phyloP scores from a whole-genome alignment of 2,113 vertebrate genomes.

The Hippocampus comes region DNA sequence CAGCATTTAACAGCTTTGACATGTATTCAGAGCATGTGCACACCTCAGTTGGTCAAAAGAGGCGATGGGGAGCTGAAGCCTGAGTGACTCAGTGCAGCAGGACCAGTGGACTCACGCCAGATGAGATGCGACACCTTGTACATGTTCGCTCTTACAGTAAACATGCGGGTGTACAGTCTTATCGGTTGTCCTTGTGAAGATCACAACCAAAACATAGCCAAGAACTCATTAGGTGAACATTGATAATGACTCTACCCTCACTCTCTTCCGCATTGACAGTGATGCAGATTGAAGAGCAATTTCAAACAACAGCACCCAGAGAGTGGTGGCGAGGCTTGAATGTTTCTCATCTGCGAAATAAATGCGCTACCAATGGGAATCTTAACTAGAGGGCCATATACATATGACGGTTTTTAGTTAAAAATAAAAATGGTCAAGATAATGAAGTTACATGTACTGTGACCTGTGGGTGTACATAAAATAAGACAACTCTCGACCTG shows the following conservation, averaged over 20 bases:
- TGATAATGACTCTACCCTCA: not conserved
- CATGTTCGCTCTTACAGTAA: conserved; percentile 27
- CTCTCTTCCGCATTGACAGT: not conserved
- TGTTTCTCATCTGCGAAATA: not conserved
- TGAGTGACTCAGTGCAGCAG: conserved; percentile 13
- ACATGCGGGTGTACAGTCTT: not conserved
- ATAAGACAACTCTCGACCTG: not conserved
- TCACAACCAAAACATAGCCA: conserved; percentile 7
- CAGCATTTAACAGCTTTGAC: conserved; percentile 58
- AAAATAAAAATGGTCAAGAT: not conserved
- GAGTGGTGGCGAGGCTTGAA: not conserved
- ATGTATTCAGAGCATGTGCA: conserved; percentile 54
- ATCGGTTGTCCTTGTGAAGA: conserved; percentile 8
- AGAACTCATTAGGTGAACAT: not conserved
- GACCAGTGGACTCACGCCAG: conserved; percentile 16
- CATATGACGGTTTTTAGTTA: not conserved
- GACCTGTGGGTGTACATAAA: not conserved
- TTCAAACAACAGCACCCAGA: not conserved
- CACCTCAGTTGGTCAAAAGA: conserved; percentile 23
- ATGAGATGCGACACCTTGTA: conserved; percentile 54
- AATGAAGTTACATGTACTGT: not conserved
- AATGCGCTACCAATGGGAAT: not conserved
- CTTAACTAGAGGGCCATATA: not conserved
- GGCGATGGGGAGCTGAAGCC: conserved; percentile 20
- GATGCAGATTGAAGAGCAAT: not conserved